Evolutionary conservation across 2,888 invertebrate species (phyloP).

Genomic region (Limenitis arthemis): DNA sequence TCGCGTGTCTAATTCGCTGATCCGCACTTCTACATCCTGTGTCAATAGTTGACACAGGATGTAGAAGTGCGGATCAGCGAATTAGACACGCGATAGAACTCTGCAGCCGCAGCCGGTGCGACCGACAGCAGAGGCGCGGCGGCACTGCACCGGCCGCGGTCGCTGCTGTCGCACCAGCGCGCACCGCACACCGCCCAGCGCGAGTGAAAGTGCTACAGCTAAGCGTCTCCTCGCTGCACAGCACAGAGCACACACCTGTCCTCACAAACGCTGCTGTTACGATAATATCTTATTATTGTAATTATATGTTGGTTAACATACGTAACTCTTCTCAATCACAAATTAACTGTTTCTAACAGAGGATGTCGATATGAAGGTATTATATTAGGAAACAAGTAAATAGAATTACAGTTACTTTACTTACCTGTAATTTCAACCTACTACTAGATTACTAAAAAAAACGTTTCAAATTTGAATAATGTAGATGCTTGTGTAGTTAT

Average conservation of each 20-base stretch:
- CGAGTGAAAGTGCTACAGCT: too few relatives aligned
- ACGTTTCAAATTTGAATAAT: too few relatives aligned
- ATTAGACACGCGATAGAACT: constrained; percentile 35
- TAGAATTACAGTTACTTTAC: constrained; percentile 12
- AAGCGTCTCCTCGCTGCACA: too few relatives aligned
- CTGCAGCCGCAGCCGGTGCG: constrained; percentile 42
- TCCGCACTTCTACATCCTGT: constrained; percentile 34
- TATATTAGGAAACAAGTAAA: constrained; percentile 8
- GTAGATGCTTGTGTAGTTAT: too few relatives aligned
- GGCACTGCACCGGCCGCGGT: constrained; percentile 45
- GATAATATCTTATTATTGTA: constrained; percentile 13
- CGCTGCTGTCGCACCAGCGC: constrained; percentile 38
- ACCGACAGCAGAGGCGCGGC: constrained; percentile 53
- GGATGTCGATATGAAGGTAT: neutral
- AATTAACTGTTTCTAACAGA: neutral
- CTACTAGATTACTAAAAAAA: constrained; percentile 6
- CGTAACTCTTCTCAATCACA: constrained; percentile 20
- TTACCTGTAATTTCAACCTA: constrained; percentile 5
- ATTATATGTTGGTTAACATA: constrained; percentile 19
- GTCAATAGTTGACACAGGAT: constrained; percentile 46
- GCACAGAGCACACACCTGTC: constrained; percentile 42
- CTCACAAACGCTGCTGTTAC: constrained; percentile 30
- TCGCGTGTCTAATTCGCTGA: constrained; percentile 37
- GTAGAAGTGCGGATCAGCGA: constrained; percentile 35
- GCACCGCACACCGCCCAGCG: too few relatives aligned